Evolutionary conservation across 1,140 invertebrate genomes (phyloP).

Genomic region (Drosophila saltans): DNA sequence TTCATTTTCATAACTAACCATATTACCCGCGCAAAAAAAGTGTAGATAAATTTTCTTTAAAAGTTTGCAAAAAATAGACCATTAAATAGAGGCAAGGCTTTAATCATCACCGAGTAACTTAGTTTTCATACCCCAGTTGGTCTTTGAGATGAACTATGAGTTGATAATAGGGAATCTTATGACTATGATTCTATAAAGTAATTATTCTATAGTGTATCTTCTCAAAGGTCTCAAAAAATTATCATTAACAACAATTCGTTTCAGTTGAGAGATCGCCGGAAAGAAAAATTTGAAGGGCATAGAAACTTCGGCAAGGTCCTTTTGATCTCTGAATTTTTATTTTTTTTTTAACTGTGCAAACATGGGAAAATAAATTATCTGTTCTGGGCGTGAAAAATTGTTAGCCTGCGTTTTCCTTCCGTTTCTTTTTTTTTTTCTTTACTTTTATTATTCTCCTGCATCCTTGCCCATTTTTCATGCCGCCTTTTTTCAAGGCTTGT

Average conservation of each 20-base stretch:
- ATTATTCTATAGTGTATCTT: too few species aligned
- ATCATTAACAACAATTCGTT: too few species aligned
- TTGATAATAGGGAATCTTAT: too few species aligned
- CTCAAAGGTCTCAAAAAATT: too few species aligned
- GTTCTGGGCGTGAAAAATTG: slow-evolving; percentile 11
- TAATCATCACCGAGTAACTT: too few species aligned
- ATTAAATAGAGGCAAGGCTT: too few species aligned
- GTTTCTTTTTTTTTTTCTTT: neutral
- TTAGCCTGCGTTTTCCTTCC: slow-evolving; percentile 9
- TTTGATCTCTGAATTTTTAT: neutral
- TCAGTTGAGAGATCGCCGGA: too few species aligned
- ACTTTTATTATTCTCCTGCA: slow-evolving; percentile 9
- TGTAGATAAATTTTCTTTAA: too few species aligned
- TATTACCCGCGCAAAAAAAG: neutral
- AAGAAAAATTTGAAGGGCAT: neutral
- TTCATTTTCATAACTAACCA: neutral
- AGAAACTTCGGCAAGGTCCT: neutral
- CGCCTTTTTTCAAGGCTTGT: slow-evolving; percentile 3
- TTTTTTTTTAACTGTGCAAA: slow-evolving; percentile 12
- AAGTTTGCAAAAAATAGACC: too few species aligned
- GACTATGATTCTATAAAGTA: too few species aligned
- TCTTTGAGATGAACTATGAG: too few species aligned
- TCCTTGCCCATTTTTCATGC: slow-evolving; percentile 14
- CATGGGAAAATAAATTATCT: slow-evolving; percentile 7
- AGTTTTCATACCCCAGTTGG: too few species aligned